Percentiles rank a stretch among this genome's conserved stretches.
Conservation (phyloP, 2,113 vertebrate genomes). For the Ivindomyrus marchei region DNA sequence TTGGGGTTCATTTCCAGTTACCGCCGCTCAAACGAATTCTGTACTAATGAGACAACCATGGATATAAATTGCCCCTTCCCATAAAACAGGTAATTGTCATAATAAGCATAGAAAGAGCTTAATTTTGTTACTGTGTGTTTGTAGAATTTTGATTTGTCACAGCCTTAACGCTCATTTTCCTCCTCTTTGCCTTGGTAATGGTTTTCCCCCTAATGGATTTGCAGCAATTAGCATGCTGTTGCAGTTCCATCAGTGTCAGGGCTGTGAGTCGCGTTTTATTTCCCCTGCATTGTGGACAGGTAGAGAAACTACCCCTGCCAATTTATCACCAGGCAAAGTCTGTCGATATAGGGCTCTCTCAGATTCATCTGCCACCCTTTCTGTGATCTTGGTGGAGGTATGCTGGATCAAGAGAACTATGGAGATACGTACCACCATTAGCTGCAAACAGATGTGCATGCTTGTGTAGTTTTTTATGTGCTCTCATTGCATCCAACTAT, state of each 20-base stretch:
- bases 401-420: neutral
- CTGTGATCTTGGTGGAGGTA: neutral
- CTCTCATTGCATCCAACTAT: neutral
- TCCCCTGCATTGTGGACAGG: neutral
- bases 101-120: neutral
- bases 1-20: neutral
- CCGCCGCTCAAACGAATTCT: neutral
- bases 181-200: neutral
- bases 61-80: too few species aligned
- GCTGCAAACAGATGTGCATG: neutral
- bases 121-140: neutral
- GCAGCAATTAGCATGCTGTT: neutral
- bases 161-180: neutral
- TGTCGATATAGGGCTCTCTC: neutral
- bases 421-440: neutral
- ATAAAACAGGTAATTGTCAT: neutral
- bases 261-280: neutral
- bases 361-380: neutral
- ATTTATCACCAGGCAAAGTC: neutral
- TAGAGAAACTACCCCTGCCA: neutral
- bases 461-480: neutral
- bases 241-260: neutral
- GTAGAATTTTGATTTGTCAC: neutral
- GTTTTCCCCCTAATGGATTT: neutral
- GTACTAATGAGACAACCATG: neutral